phyloP scores from a whole-genome alignment of 2,113 vertebrate species.

The Thunnus thynnus region DNA sequence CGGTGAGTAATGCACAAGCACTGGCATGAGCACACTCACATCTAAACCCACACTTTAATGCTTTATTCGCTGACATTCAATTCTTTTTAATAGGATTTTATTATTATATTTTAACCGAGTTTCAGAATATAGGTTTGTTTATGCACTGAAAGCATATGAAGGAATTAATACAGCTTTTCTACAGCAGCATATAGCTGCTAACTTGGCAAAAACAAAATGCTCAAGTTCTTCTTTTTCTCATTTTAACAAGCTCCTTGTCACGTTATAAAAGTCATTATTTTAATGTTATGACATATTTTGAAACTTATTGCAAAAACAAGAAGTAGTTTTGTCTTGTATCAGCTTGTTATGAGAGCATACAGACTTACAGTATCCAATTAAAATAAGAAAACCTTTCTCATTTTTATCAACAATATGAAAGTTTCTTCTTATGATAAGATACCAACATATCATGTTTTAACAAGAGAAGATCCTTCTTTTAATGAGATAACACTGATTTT shows the following conservation, averaged over 20 bases:
- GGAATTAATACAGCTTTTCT: background rate
- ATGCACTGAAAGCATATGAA: background rate
- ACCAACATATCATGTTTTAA: no score
- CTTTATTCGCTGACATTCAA: background rate
- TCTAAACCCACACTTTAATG: background rate
- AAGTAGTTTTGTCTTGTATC: no score
- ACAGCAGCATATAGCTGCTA: background rate
- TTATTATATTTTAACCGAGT: background rate
- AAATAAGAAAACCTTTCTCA: no score
- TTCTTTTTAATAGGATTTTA: background rate
- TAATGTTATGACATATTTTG: background rate
- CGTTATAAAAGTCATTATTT: no score
- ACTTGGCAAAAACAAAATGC: no score
- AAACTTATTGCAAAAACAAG: no score
- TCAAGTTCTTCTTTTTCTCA: background rate
- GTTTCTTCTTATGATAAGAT: no score
- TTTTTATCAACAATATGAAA: no score
- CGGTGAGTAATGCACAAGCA: conserved; percentile 83
- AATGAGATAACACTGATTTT: no score
- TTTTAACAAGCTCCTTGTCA: background rate
- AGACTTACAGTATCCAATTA: no score
- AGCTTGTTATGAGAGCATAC: no score
- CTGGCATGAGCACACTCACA: background rate
- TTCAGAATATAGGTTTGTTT: background rate
- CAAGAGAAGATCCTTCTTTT: no score